phyloP scores from a whole-genome alignment of 2,113 vertebrate species.

The Tachycineta bicolor region DNA sequence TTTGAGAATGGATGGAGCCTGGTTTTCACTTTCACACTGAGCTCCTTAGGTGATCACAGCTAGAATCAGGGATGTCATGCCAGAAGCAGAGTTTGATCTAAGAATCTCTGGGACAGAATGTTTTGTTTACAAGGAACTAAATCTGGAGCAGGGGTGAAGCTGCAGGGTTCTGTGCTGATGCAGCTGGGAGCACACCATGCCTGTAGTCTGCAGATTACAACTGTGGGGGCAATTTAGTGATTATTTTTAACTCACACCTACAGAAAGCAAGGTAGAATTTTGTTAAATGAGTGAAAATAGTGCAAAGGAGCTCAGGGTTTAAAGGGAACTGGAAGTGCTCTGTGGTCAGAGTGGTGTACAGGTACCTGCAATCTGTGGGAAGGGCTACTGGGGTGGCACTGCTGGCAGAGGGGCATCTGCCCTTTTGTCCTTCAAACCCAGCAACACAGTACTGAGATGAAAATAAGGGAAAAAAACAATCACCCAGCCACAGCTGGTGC shows the following conservation, averaged over 20 bases:
- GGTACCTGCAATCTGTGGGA: not conserved
- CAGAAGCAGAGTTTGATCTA: not conserved
- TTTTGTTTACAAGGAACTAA: not conserved
- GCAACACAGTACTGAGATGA: not conserved
- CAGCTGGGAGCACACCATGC: not conserved
- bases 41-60: not conserved
- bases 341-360: not conserved
- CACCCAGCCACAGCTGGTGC: constrained; percentile 36
- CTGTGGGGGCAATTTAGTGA: not conserved
- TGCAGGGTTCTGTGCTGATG: not conserved
- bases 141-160: not conserved
- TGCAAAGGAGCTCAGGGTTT: not conserved
- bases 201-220: not conserved
- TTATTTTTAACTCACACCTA: not conserved
- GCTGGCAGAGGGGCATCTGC: not conserved
- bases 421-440: not conserved
- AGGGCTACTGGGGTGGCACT: not conserved
- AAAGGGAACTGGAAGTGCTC: not conserved
- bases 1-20: not conserved
- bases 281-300: not conserved
- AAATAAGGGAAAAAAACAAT: not conserved
- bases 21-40: not conserved
- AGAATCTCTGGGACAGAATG: not conserved
- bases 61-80: not conserved
- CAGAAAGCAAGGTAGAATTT: not conserved